Conservation (phyloP, 2,113 vertebrate species). For the Grammomys dolichurus region DNA sequence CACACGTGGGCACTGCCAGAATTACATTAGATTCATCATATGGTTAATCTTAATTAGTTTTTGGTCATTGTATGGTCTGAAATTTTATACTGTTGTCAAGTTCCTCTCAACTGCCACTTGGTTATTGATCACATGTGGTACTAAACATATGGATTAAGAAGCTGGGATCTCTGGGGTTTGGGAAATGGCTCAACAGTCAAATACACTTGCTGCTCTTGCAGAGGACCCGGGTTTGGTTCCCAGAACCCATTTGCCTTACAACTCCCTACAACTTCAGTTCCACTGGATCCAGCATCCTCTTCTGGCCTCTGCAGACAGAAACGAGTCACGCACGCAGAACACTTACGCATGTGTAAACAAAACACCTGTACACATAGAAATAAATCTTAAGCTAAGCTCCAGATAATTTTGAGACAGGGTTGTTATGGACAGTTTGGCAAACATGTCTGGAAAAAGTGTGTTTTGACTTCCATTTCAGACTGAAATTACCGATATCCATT, state of each 20-base stretch:
- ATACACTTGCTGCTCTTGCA: background rate
- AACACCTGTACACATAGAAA: background rate
- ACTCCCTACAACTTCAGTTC: background rate
- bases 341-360: background rate
- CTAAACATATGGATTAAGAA: background rate
- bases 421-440: background rate
- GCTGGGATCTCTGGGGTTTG: background rate
- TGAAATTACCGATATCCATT: background rate
- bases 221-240: background rate
- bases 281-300: background rate
- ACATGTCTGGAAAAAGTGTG: background rate
- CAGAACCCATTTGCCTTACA: background rate
- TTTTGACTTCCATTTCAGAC: constrained; percentile 1
- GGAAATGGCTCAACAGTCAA: too few species aligned
- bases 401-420: background rate
- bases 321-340: background rate
- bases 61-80: background rate
- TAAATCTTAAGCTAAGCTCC: background rate
- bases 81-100: background rate
- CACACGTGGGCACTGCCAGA: background rate
- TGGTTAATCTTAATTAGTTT: background rate
- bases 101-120: background rate
- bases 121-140: background rate
- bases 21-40: background rate
- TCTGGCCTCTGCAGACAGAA: background rate